Base-by-base conservation (phyloP, 2,888 invertebrate species). In the Coleophora deauratella region DNA sequence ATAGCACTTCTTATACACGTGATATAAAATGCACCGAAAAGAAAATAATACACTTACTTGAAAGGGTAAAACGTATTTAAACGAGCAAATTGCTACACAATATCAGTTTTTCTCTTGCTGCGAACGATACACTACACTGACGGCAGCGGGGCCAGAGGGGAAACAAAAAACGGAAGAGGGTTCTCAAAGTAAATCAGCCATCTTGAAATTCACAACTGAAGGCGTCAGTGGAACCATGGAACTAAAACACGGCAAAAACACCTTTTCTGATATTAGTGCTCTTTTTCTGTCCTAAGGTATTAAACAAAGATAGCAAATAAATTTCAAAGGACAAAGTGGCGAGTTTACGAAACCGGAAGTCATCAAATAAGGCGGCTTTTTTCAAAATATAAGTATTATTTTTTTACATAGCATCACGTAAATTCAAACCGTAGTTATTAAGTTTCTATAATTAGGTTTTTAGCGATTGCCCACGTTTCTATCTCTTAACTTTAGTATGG, bases 61-160 rank as follows among this genome's bases (percentile, higher is more conserved):
- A 80, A 85, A 85, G 86, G 86, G 86, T 67, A 74, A 76, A 78
- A 73, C 75, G 76, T 84, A 77, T 79, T 77, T 71, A 75, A 82
- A 79, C 79, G 81, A 84, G 86, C 82, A 81, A 84, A 82, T 81
- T 78, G 75, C 77, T 74, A 77, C 77, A 81, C 75, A 76, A 78
- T 79, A 67, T 79, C 77, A 72, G 73, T 82, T 85, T 84, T 84
- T 85, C 78, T 82, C 80, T 82, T 81, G 81, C 79, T 76, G 72
- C 76, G 81, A 85, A 85, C 82, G 82, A 80, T 84, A 84, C 74
- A 84, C 82, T 82, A 79, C 79, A 82, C 74, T 81, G 82, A 82
- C 82, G 79, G 80, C 80, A 64, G 80, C 78, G 81, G 85, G 84
- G 81, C 79, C 78, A 79, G 82, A 79, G 84, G 81, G 81, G 82